phyloP scores from a whole-genome alignment of 1,140 invertebrate species.

The Sarcophaga bullata region DNA sequence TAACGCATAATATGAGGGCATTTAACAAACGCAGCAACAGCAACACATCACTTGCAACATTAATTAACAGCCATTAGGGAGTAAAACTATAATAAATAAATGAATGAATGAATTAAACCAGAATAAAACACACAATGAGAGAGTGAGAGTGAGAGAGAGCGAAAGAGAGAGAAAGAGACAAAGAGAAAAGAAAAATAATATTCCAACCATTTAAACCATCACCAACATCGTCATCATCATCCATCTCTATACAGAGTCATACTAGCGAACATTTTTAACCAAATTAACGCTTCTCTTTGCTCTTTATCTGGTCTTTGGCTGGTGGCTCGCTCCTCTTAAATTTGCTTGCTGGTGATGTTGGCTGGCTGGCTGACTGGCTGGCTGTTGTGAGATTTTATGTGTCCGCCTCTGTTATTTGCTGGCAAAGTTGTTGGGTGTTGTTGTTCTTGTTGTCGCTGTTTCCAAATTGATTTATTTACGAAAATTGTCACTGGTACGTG shows the following conservation, averaged over 20 bases:
- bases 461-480: conserved; percentile 34
- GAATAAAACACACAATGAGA: no score
- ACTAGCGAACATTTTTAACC: not conserved
- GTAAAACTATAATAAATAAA: not conserved
- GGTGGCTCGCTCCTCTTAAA: no score
- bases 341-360: not conserved
- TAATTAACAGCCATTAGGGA: conserved; percentile 26
- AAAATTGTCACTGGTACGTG: conserved; percentile 37
- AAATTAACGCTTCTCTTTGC: conserved; percentile 12
- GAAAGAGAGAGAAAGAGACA: not conserved
- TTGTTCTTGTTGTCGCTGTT: not conserved
- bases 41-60: not conserved
- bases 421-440: not conserved
- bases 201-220: not conserved
- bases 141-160: no score
- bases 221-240: not conserved
- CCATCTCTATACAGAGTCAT: not conserved
- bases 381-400: not conserved
- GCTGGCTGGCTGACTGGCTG: not conserved
- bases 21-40: not conserved
- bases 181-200: not conserved
- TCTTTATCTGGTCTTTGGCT: not conserved
- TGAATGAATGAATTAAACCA: no score
- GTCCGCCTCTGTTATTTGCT: no score
- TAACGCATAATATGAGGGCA: conserved; percentile 21